These are phyloP conservation scores for Etheostoma nigrum DNA, from an alignment of 2,797 vertebrate species.

Conservation along the genomic window DNA sequence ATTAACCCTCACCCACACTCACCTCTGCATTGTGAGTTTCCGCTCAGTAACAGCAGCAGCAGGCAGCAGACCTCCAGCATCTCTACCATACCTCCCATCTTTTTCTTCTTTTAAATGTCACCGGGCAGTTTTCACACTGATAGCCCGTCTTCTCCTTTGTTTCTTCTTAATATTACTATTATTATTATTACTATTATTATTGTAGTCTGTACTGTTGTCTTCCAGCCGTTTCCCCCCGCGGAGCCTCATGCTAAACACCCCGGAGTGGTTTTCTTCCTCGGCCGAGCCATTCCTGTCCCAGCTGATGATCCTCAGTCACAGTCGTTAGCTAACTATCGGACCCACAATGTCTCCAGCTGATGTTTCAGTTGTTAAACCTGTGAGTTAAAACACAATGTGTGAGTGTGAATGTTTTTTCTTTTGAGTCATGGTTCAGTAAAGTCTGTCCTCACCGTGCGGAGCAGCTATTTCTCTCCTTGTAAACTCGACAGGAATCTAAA, in stretches of 20 bases:
- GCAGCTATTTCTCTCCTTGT: neutral
- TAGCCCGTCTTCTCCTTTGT: neutral
- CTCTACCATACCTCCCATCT: slow-evolving; percentile 35
- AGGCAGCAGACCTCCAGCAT: slow-evolving; percentile 62
- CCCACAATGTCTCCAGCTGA: neutral
- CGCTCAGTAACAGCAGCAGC: slow-evolving; percentile 56
- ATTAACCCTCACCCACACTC: slow-evolving; percentile 1
- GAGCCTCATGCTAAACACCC: slow-evolving; percentile 51
- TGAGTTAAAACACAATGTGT: neutral
- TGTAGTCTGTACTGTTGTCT: neutral
- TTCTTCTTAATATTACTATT: neutral
- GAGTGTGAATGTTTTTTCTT: neutral
- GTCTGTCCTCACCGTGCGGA: slow-evolving; percentile 3
- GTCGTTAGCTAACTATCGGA: neutral
- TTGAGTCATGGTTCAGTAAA: neutral
- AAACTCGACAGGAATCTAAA: slow-evolving; percentile 6
- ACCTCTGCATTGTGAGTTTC: slow-evolving; percentile 54
- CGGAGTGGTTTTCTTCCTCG: slow-evolving; percentile 41
- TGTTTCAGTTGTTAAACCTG: rapidly evolving
- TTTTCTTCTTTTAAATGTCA: slow-evolving; percentile 34
- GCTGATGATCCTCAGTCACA: no score
- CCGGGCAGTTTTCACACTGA: neutral
- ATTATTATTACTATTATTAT: neutral
- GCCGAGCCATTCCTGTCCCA: slow-evolving; percentile 47
- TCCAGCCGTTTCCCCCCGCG: slow-evolving; percentile 29